Percentiles rank a stretch among this genome's conserved stretches.
Conservation (phyloP, 2,888 invertebrate genomes). For the Drosophila affinis region DNA sequence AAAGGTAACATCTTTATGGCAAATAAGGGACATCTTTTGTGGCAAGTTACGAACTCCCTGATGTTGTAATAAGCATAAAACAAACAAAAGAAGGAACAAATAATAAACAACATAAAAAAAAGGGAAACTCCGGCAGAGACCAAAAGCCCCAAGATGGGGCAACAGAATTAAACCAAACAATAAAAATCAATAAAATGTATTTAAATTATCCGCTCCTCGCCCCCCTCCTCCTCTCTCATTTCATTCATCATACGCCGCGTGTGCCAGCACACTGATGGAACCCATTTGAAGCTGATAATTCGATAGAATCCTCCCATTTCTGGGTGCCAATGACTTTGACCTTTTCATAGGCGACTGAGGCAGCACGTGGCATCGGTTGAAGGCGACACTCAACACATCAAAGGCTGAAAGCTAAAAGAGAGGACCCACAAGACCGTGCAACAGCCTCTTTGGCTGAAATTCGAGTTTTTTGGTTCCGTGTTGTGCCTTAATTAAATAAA, state of each 20-base stretch:
- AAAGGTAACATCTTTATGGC: neutral
- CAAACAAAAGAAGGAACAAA: constrained; percentile 27
- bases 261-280: constrained; percentile 18
- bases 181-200: constrained; percentile 49
- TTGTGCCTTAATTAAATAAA: constrained; percentile 36
- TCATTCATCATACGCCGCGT: constrained; percentile 62
- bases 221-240: constrained; percentile 12
- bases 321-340: constrained; percentile 43
- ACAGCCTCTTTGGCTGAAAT: constrained; percentile 18
- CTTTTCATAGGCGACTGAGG: constrained; percentile 15
- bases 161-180: constrained; percentile 16
- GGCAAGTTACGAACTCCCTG: constrained; percentile 36
- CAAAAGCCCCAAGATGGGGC: constrained; percentile 38
- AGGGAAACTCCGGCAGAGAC: neutral
- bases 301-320: constrained; percentile 6
- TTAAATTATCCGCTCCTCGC: constrained; percentile 16
- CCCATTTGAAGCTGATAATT: constrained; percentile 25
- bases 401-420: constrained; percentile 14
- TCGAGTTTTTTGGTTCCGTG: constrained; percentile 18
- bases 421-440: constrained; percentile 14
- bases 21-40: neutral
- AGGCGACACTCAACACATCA: constrained; percentile 30
- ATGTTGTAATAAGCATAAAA: constrained; percentile 48
- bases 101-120: neutral
- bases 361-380: constrained; percentile 26